Base-by-base conservation (phyloP, 92 coral and sea anemone genomes). In the Epizoanthus fatuus region DNA sequence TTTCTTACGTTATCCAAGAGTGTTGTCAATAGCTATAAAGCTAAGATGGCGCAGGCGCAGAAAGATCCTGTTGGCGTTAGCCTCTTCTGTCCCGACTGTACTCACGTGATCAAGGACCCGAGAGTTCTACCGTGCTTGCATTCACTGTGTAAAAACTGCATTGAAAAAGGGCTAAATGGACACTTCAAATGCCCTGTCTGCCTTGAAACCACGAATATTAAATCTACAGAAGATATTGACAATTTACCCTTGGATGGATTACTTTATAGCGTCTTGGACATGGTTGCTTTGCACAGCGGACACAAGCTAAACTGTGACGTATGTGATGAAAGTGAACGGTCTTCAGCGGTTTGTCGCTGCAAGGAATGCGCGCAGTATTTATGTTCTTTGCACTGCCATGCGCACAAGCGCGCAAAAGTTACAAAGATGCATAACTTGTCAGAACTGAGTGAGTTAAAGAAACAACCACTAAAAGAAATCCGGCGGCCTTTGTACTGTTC, bases 311-410 rank as follows among this genome's bases (percentile, higher is more conserved):
- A 37, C 38, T 91, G 94, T 52, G 94, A 91, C 56, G 81, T 91
- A 75, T 91, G 94, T 78, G 94, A 91, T 74, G 94, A 86, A 45
- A 82, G 91, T 53, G 91, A 91, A 63, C 70, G 63, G n/a, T 91
- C 94, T 10, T 66, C 87, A 51, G 94, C 91, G 88, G 88, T 91
- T 29, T 82, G 81, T 59, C 94, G 94, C 81, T 91, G 94, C 57
- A 91, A 81, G 73, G 88, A 86, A 83, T 91, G 94, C 79, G 88
- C 91, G 53, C 87, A 54, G 65, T 91, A 91, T 42, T 63, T 86
- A 63, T 91, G 94, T 29, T 74, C 88, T 0, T 69, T 91, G 66
- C 94, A 91, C 62, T 40, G 91, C 39, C 84, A 87, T 69, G 94
- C 94, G 69, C 94, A 91, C 67, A 86, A 87, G 17, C 88, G 83